Conservation (phyloP, 2,888 invertebrate genomes). For the Lordiphosa fenestrarum region DNA sequence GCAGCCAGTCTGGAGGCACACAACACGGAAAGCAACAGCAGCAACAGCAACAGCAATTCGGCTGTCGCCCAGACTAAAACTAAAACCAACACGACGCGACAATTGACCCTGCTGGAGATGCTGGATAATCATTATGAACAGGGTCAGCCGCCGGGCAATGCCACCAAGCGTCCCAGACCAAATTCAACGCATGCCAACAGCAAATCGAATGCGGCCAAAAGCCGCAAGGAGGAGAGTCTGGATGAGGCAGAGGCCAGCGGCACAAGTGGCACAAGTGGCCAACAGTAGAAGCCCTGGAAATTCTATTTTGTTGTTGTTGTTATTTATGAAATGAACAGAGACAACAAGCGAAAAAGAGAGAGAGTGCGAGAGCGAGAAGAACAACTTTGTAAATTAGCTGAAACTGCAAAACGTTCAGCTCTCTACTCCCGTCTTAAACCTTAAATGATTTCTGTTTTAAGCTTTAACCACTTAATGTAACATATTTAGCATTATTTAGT, state of each 20-base stretch:
- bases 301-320: no score
- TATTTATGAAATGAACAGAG: no score
- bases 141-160: conserved; percentile 42
- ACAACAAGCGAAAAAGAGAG: no score
- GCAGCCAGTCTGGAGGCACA: conserved; percentile 51
- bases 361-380: no score
- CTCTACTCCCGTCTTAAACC: no score
- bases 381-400: no score
- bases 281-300: no score
- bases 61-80: not conserved
- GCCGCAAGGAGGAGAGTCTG: conserved; percentile 33
- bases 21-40: conserved; percentile 3
- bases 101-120: conserved; percentile 77
- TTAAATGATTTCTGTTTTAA: no score
- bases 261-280: no score
- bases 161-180: conserved; percentile 36
- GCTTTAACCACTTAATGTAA: no score
- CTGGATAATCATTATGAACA: conserved; percentile 75
- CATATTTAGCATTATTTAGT: no score
- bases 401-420: no score
- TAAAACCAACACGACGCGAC: conserved; percentile 37
- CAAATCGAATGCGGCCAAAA: conserved; percentile 21
- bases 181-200: conserved; percentile 25
- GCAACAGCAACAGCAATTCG: not conserved
- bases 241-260: conserved; percentile 21